Percentiles rank a stretch among this genome's conserved stretches.
Evolutionary conservation across 2,888 invertebrate genomes (phyloP).

Genomic region (Coecobrya sp.): DNA sequence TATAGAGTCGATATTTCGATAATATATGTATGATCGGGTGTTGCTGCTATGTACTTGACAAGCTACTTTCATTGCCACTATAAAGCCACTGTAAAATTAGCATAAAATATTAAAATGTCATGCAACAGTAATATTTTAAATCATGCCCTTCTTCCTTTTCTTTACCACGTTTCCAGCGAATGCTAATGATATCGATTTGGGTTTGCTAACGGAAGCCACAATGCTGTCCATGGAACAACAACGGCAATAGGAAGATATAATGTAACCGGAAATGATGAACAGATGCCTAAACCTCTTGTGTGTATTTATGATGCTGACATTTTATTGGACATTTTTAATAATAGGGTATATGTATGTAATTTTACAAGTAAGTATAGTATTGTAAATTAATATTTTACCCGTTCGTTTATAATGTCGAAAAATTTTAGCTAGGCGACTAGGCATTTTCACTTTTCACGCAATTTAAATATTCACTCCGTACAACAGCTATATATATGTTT

Average conservation of each 20-base stretch:
- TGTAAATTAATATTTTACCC: no score
- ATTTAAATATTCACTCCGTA: no score
- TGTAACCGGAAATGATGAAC: not conserved
- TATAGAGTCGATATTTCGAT: no score
- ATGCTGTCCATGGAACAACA: slow-evolving; percentile 90
- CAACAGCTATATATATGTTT: no score
- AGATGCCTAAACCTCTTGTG: no score
- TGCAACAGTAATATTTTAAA: not conserved
- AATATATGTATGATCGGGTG: not conserved
- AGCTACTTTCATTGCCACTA: not conserved
- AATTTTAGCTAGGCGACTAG: no score
- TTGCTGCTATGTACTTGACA: not conserved
- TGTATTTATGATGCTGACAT: no score
- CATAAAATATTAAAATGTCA: not conserved
- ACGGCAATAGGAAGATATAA: not conserved
- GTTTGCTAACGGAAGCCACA: slow-evolving; percentile 94
- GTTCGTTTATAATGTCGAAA: no score
- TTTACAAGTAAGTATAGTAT: no score
- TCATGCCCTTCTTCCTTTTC: not conserved
- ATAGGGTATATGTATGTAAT: no score
- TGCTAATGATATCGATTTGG: slow-evolving; percentile 94
- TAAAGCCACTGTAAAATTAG: not conserved
- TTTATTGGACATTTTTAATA: no score
- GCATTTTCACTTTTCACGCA: no score
- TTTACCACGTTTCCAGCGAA: slow-evolving; percentile 91